Evolutionary conservation across 2,888 invertebrate genomes (phyloP).

Genomic region (Lasioglossum lativentre): DNA sequence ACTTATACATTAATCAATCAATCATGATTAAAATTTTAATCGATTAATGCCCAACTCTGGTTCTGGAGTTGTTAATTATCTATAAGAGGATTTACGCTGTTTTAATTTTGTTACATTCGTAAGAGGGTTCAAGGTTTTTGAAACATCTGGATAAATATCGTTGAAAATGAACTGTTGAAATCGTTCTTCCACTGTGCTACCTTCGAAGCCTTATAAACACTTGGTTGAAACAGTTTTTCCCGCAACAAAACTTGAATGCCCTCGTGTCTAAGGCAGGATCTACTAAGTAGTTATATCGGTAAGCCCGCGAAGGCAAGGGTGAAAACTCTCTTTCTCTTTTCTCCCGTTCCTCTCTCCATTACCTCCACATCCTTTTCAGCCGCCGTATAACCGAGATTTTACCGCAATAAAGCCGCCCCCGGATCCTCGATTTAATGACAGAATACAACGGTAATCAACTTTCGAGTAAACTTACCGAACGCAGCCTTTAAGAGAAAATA

Average conservation of each 20-base stretch:
- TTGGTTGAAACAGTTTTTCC: background rate
- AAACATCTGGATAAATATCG: background rate
- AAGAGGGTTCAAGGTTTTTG: background rate
- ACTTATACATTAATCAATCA: no score
- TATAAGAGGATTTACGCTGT: background rate
- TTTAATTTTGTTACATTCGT: background rate
- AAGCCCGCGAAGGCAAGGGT: background rate
- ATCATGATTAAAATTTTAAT: no score
- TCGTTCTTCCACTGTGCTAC: background rate
- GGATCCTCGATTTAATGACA: conserved; percentile 3
- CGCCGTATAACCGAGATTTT: background rate
- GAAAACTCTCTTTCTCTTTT: background rate
- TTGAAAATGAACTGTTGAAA: background rate
- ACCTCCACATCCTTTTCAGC: background rate
- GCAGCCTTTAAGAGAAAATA: background rate
- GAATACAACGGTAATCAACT: background rate
- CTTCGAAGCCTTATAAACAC: background rate
- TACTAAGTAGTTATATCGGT: background rate
- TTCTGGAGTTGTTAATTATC: no score
- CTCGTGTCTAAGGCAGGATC: background rate
- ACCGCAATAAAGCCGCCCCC: background rate
- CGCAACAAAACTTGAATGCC: background rate
- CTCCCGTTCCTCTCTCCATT: background rate
- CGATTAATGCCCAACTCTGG: no score
- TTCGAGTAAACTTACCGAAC: background rate